Conservation (phyloP, 1,140 invertebrate species). For the Drepana arcuata region DNA sequence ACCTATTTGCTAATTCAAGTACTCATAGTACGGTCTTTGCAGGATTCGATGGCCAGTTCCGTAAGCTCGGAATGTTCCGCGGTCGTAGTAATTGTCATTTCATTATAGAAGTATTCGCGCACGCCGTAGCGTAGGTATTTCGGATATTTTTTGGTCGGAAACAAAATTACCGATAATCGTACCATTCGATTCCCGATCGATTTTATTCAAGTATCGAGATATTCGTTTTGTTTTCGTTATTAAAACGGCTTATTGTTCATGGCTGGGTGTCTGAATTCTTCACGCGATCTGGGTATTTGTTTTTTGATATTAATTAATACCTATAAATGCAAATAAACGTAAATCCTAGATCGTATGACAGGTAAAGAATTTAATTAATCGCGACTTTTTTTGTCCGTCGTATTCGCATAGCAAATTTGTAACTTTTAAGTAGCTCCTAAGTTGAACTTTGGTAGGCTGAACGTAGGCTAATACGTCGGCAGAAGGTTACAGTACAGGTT, state of each 20-base stretch:
- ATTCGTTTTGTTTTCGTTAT: conserved; percentile 10
- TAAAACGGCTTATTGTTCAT: conserved; percentile 6
- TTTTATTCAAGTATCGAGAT: conserved; percentile 13
- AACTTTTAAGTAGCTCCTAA: no score
- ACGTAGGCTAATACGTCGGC: no score
- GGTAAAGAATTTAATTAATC: no score
- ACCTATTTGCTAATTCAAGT: no score
- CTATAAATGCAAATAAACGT: no score
- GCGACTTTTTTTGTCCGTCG: no score
- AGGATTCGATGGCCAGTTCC: conserved; percentile 25
- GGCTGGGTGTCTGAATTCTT: not conserved
- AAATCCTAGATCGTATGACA: no score
- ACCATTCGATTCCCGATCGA: conserved; percentile 43
- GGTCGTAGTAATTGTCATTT: conserved; percentile 63
- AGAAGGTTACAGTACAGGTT: no score
- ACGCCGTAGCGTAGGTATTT: conserved; percentile 29
- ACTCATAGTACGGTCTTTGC: conserved; percentile 21
- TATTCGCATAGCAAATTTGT: no score
- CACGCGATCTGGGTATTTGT: no score
- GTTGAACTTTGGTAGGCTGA: no score
- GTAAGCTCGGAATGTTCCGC: conserved; percentile 40
- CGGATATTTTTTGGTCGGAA: conserved; percentile 38
- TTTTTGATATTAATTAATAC: no score
- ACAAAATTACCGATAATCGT: conserved; percentile 60
- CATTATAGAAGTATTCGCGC: conserved; percentile 64